Evolutionary conservation across 2,113 vertebrate species (phyloP).

Genomic region (Anser brachyrhynchus): DNA sequence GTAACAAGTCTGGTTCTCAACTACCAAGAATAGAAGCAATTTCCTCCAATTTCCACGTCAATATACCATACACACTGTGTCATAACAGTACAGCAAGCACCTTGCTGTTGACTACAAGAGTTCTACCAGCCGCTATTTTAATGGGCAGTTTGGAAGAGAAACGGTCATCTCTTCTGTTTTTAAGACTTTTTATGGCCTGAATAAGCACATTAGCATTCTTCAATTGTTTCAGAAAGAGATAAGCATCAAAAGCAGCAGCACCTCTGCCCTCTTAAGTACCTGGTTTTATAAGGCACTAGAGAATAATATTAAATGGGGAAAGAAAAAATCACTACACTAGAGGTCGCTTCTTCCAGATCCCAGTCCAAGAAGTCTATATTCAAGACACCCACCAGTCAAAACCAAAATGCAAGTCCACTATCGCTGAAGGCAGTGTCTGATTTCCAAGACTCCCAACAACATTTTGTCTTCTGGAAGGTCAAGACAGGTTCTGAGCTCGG

Average conservation of each 20-base stretch:
- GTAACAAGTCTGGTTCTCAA: neutral
- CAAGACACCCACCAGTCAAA: neutral
- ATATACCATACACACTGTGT: fast-evolving
- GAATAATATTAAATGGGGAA: neutral
- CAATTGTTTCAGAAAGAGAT: neutral
- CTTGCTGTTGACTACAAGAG: neutral
- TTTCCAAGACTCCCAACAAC: neutral
- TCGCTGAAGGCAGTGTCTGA: fast-evolving
- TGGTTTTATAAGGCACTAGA: neutral
- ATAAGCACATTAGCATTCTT: neutral
- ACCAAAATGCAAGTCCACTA: neutral
- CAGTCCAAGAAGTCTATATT: neutral
- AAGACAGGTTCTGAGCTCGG: neutral
- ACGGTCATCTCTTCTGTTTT: neutral
- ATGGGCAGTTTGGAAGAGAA: neutral
- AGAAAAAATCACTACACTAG: neutral
- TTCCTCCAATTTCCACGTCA: neutral
- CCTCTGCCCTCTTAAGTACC: neutral
- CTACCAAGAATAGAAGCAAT: neutral
- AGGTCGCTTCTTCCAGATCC: neutral
- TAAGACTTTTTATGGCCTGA: neutral
- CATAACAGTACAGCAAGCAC: neutral
- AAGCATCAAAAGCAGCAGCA: neutral
- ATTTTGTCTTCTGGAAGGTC: no score
- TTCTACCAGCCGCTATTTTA: neutral